These are phyloP conservation scores for Parascotia fuliginaria DNA, from an alignment of 2,888 invertebrate genomes.

Conservation along the genomic window DNA sequence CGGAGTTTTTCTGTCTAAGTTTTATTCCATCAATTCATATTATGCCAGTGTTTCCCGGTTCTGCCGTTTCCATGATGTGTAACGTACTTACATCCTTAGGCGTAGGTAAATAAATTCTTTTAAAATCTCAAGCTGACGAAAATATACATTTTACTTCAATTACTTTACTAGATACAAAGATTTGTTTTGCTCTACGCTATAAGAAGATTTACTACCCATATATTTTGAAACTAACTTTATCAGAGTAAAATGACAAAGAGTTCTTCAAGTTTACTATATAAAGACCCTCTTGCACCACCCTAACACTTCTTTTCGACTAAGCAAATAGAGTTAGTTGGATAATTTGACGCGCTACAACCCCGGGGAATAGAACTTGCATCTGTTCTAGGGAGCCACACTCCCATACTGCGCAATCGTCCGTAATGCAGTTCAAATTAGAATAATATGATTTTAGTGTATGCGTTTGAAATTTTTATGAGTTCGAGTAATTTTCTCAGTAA, in stretches of 20 bases:
- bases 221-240: background rate
- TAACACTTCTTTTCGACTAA: slow-evolving; percentile 60
- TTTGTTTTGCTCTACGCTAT: too few species aligned
- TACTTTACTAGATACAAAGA: too few species aligned
- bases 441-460: slow-evolving; percentile 65
- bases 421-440: slow-evolving; percentile 63
- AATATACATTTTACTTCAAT: too few species aligned
- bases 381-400: slow-evolving; percentile 50
- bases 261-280: slow-evolving; percentile 30
- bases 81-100: too few species aligned
- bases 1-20: too few species aligned
- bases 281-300: slow-evolving; percentile 37
- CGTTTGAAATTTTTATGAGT: slow-evolving; percentile 61
- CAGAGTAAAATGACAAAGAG: background rate
- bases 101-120: too few species aligned
- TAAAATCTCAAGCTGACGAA: too few species aligned
- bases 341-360: slow-evolving; percentile 64
- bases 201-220: too few species aligned
- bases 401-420: slow-evolving; percentile 49
- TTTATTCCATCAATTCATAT: too few species aligned
- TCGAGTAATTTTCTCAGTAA: slow-evolving; percentile 6
- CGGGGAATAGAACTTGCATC: slow-evolving; percentile 63
- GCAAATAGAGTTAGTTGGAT: slow-evolving; percentile 78
- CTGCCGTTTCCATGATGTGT: too few species aligned
- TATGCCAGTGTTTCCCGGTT: too few species aligned